Evolutionary conservation across 2,797 vertebrate species (phyloP).

Genomic region (Lates japonicus): DNA sequence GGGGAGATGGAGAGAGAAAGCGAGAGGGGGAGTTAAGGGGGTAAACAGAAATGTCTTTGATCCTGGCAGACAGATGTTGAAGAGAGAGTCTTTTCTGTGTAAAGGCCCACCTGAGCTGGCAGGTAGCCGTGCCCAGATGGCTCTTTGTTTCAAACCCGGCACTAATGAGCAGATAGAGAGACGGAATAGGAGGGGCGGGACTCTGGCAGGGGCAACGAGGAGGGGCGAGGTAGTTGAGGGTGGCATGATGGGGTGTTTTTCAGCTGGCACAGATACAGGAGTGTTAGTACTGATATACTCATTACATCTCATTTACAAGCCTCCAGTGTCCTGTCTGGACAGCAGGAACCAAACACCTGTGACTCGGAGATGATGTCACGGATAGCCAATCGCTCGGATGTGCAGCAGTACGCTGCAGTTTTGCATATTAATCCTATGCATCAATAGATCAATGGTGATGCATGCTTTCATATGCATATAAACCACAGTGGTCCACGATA

Average conservation of each 20-base stretch:
- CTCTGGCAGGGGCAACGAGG: constrained; percentile 57
- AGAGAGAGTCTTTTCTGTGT: constrained; percentile 78
- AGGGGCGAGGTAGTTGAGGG: constrained; percentile 49
- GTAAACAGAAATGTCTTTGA: constrained; percentile 82
- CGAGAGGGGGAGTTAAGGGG: constrained; percentile 58
- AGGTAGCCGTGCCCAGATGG: constrained; percentile 84
- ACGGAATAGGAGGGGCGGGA: constrained; percentile 80
- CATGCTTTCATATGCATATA: constrained; percentile 67
- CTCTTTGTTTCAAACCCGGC: constrained; percentile 84
- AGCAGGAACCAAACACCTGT: constrained; percentile 58
- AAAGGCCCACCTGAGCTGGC: constrained; percentile 87
- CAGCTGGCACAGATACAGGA: constrained; percentile 65
- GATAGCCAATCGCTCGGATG: constrained; percentile 37
- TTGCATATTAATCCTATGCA: constrained; percentile 71
- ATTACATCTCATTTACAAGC: constrained; percentile 73
- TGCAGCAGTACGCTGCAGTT: constrained; percentile 18
- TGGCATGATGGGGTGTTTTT: constrained; percentile 57
- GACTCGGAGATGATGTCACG: constrained; percentile 67
- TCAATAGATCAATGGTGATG: constrained; percentile 69
- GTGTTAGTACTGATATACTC: constrained; percentile 61
- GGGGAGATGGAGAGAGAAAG: constrained; percentile 17
- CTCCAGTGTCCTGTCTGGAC: constrained; percentile 57
- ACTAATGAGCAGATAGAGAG: constrained; percentile 89
- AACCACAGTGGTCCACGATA: constrained; percentile 34
- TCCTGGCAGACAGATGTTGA: constrained; percentile 81